Percentiles rank a stretch among this genome's conserved stretches.
Conservation (phyloP, 2,888 invertebrate species). For the Heteropelma amictum region DNA sequence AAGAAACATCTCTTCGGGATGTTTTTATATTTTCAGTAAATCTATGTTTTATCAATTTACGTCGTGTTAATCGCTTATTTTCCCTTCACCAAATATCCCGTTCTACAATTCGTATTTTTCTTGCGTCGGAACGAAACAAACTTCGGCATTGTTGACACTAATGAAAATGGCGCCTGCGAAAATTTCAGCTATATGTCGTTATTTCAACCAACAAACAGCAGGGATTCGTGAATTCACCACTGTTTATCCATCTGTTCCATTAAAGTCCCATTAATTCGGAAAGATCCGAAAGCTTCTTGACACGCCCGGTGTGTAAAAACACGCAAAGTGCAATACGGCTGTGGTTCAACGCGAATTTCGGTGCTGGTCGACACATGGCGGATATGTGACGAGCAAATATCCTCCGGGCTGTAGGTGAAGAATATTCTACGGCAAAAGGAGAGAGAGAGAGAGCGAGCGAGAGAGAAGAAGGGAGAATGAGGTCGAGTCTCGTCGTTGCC, state of each 20-base stretch:
- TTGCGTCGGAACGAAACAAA: too few relatives aligned
- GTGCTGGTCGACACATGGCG: conserved; percentile 32
- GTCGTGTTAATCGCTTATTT: too few relatives aligned
- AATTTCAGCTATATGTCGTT: too few relatives aligned
- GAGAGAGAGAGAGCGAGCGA: neutral
- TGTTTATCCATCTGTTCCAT: conserved; percentile 55
- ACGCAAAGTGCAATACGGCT: too few relatives aligned
- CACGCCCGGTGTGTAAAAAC: neutral
- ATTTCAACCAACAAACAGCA: neutral
- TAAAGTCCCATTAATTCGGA: conserved; percentile 36
- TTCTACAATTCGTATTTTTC: too few relatives aligned
- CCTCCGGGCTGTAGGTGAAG: conserved; percentile 42
- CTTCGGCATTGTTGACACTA: too few relatives aligned
- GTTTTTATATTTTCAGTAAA: too few relatives aligned
- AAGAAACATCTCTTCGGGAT: too few relatives aligned
- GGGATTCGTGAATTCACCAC: conserved; percentile 36
- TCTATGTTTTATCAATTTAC: too few relatives aligned
- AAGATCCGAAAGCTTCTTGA: neutral
- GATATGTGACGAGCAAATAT: conserved; percentile 56
- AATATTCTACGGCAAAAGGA: conserved; percentile 39
- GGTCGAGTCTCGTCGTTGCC: conserved; percentile 13
- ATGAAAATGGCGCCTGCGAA: too few relatives aligned
- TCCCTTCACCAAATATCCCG: too few relatives aligned
- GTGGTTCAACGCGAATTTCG: too few relatives aligned
- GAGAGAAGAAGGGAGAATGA: neutral